phyloP scores from a whole-genome alignment of 1,140 invertebrate species.

The silkworm (Bombyx mori) region ASM3026992v2 NC_085131.1:11373001-11373500 shows the following conservation, averaged over 20 bases:
- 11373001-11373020: constrained; percentile 18
- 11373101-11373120: constrained; percentile 19
- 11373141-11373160: constrained; percentile 22
- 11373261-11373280: constrained; percentile 15
- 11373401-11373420: no score
- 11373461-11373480: no score
- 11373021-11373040: constrained; percentile 17
- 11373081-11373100: constrained; percentile 28
- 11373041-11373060: constrained; percentile 30
- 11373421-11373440: no score
- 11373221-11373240: background rate
- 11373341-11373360: no score
- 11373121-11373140: constrained; percentile 32
- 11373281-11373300: constrained; percentile 15
- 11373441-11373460: no score
- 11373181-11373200: constrained; percentile 29
- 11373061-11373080: constrained; percentile 20
- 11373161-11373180: constrained; percentile 31
- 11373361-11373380: no score
- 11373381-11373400: no score
- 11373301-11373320: no score
- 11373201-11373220: constrained; percentile 55
- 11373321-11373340: no score
- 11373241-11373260: constrained; percentile 10
- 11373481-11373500: no score